These are phyloP conservation scores for Tetranychus urticae DNA, from an alignment of 1,140 invertebrate genomes.

Conservation along the genomic window DNA sequence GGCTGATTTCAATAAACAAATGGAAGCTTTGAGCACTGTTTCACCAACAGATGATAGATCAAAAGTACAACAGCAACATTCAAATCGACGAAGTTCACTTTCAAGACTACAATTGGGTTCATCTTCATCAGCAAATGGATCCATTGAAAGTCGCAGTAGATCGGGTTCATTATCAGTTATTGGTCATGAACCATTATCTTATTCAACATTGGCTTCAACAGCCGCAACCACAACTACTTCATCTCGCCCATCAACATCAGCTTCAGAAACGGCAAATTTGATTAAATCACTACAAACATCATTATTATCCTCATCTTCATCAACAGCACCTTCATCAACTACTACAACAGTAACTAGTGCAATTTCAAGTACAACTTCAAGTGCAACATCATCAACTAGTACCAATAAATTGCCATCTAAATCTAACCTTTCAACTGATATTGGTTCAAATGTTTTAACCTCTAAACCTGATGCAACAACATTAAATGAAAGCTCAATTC, in stretches of 20 bases:
- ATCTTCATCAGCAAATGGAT: not conserved
- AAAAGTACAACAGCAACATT: not conserved
- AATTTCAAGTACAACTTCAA: not conserved
- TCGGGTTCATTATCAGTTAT: not conserved
- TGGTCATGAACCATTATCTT: too few species aligned
- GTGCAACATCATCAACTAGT: not conserved
- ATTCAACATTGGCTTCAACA: not conserved
- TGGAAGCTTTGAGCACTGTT: slow-evolving; percentile 7
- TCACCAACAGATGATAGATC: slow-evolving; percentile 7
- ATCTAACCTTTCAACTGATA: not conserved
- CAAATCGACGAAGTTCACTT: not conserved
- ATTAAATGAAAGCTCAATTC: not conserved
- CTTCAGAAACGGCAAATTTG: not conserved
- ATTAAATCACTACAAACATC: not conserved
- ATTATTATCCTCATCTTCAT: not conserved
- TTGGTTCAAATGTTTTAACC: not conserved
- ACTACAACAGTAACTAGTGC: not conserved
- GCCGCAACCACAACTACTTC: not conserved
- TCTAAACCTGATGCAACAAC: not conserved
- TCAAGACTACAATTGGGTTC: not conserved
- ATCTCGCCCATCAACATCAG: not conserved
- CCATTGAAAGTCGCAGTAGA: not conserved
- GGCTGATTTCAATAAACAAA: slow-evolving; percentile 25
- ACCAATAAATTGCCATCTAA: not conserved
- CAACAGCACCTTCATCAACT: not conserved